Percentiles rank a stretch among this genome's conserved stretches.
phyloP scores from a whole-genome alignment of 1,140 invertebrate species.

The Delia radicum region DNA sequence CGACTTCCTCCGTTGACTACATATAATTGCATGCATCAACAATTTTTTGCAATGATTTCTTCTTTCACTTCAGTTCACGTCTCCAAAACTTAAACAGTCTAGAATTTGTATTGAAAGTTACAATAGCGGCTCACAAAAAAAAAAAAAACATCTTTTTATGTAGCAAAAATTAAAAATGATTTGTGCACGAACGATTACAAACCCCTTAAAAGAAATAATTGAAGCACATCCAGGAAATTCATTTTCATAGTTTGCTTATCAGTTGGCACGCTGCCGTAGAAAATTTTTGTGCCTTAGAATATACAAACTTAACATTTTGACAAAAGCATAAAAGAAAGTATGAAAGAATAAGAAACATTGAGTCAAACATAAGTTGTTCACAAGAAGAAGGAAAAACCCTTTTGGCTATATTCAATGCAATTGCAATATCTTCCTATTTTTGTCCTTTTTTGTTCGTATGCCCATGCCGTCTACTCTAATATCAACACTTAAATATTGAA shows the following conservation, averaged over 20 bases:
- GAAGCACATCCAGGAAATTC: constrained; percentile 23
- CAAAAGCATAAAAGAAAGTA: background rate
- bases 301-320: constrained; percentile 1
- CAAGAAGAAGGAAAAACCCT: background rate
- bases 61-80: background rate
- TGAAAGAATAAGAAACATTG: background rate
- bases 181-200: constrained; percentile 16
- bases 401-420: background rate
- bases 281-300: background rate
- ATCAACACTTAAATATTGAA: constrained; percentile 18
- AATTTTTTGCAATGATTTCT: background rate
- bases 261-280: constrained; percentile 11
- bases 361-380: background rate
- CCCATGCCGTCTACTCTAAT: background rate
- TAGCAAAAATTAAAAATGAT: constrained; percentile 4
- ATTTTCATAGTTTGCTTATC: constrained; percentile 19
- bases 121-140: background rate
- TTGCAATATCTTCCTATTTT: background rate
- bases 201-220: constrained; percentile 7
- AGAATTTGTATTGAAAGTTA: background rate
- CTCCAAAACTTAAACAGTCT: background rate
- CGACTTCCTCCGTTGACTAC: background rate
- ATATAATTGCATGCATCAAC: constrained; percentile 4
- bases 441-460: background rate
- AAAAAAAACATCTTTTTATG: background rate